Base-by-base conservation (phyloP, 2,113 vertebrate genomes). In the Pituophis catenifer region DNA sequence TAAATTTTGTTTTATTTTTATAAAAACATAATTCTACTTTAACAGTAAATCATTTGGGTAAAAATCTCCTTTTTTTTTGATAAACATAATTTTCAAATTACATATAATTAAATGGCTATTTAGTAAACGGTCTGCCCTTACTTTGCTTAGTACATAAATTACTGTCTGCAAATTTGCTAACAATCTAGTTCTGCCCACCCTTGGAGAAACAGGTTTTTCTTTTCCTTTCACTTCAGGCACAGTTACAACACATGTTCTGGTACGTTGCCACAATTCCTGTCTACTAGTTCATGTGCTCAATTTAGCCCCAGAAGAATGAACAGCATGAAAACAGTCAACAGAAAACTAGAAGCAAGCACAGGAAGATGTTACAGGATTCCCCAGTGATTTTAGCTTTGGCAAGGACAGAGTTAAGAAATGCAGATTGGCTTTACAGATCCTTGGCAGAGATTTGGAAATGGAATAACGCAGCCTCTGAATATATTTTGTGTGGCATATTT, bases 121-220 rank as follows among this genome's bases (percentile, higher is more conserved):
- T 44, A 38, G 19, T 81, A 44, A 21, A 81, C 44, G 33, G 33
- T 44, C 8, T 44, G 33, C 91, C 6, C 91, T 85, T 86, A 92
- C 85, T 95, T 93, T 89, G 89, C 52, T 94, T 89, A 52, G 93
- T 62, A 85, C 91, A 85, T 91, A 96, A 95, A 94, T 93, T 17
- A 81, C 17, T 81, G 1, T 70, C 75, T 44, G 33, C 33, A 81
- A 81, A 81, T 81, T 81, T 38, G 33, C 70, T 81, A 38, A 81
- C 70, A 81, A 81, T 38, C 33, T 38, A 81, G 70, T 81, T 81
- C 70, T 81, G 17, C 33, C 17, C 75, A 44, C 0, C 1, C 19
- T 44, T 81, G 75, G 75, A 44, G 33, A 81, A 81, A 44, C 75
- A 81, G 33, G 75, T 81, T 81, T 81, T 81, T 81, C 75, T 81